Base-by-base conservation (phyloP, 2,113 vertebrate species). In the Rhinopomastus cyanomelas region DNA sequence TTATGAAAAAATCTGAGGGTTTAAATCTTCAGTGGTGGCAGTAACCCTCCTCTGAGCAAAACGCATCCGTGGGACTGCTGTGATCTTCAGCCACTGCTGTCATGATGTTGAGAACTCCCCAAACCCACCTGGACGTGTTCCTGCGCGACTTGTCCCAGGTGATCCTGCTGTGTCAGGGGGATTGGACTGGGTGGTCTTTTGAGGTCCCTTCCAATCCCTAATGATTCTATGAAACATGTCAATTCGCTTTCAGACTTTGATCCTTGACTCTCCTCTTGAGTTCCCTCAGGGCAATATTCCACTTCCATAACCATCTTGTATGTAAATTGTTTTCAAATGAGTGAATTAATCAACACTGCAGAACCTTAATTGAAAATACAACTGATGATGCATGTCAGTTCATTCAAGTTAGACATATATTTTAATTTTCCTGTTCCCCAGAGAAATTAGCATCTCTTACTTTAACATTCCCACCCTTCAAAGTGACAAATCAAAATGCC, bases 301-400 rank as follows among this genome's bases (percentile, higher is more conserved):
- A 82, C 78, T 81, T 90, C 88, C 64, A 86, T 93, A 78, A 82
- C 86, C 88, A 85, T 90, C 78, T 59, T 90, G 67, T 85, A 90
- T 92, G 93, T 91, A 96, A 95, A 94, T 95, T 93, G 86, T 92
- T 94, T 95, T 94, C 90, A 95, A 95, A 95, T 87, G 90, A 92
- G 78, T 85, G 88, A 94, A 96, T 91, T 92, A 95, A 94, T 95
- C 94, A 96, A 86, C 94, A 92, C 80, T 86, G 88, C 78, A 90
- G 88, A 95, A 90, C 86, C 67, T 90, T 93, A 95, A 96, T 95
- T 95, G 92, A 95, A 95, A 91, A 88, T 93, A 95, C 90, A 87
- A 90, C 86, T 88, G 90, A 82, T 94, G 90, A 77, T 95, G 90
- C 90, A 88, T 90, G 86, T 87, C 86, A 95, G 74, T 81, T 95